Percentiles rank a stretch among this genome's conserved stretches.
Evolutionary conservation across 1,140 invertebrate species (phyloP).

Genomic region (Chironomus striatipennis): DNA sequence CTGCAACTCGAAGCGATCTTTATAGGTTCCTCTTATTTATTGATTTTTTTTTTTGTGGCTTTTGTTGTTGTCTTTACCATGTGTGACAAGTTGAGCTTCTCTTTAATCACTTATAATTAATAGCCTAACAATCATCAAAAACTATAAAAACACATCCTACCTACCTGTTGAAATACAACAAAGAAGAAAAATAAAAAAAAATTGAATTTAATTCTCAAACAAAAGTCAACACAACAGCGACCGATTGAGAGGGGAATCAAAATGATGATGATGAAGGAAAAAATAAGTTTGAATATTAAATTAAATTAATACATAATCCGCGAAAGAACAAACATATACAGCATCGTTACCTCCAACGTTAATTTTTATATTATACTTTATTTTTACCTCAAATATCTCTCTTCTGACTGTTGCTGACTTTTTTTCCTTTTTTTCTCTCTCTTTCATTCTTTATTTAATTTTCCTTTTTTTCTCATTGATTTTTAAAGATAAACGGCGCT

Average conservation of each 20-base stretch:
- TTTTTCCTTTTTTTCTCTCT: slow-evolving; percentile 18
- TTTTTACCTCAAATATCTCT: background rate
- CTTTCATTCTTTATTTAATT: slow-evolving; percentile 25
- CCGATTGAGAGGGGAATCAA: background rate
- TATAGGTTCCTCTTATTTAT: background rate
- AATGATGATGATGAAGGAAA: background rate
- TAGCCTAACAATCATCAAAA: slow-evolving; percentile 18
- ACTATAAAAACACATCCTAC: slow-evolving; percentile 19
- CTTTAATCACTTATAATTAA: slow-evolving; percentile 21
- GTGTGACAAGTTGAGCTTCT: slow-evolving; percentile 20
- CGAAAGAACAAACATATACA: slow-evolving; percentile 20
- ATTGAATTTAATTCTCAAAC: background rate
- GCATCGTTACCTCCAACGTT: slow-evolving; percentile 19
- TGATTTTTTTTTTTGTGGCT: background rate
- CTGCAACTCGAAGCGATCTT: background rate
- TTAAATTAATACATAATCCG: slow-evolving; percentile 24
- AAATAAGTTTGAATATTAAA: slow-evolving; percentile 22
- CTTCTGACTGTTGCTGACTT: background rate
- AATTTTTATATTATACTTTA: slow-evolving; percentile 19
- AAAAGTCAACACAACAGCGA: background rate
- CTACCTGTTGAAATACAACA: background rate
- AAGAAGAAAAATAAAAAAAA: too few relatives aligned
- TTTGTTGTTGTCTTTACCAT: slow-evolving; percentile 1
- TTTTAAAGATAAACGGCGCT: slow-evolving; percentile 42
- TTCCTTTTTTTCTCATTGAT: slow-evolving; percentile 26